These are phyloP conservation scores for Drosophila seguyi DNA, from an alignment of 1,140 invertebrate species.

Conservation along the genomic window DNA sequence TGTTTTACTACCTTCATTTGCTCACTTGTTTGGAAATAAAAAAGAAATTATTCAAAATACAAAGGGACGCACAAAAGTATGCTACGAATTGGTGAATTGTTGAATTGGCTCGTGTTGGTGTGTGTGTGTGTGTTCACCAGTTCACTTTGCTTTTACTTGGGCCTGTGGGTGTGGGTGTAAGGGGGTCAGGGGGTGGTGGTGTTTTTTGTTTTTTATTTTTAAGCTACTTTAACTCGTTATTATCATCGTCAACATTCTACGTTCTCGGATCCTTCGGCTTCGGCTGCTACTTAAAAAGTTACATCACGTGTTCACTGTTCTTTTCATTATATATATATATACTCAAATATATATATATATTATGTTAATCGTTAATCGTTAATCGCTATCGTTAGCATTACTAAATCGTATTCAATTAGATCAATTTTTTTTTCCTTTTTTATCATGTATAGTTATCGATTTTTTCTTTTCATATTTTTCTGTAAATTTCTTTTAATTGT, in stretches of 20 bases:
- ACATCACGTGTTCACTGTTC: conserved; percentile 83
- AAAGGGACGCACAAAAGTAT: conserved; percentile 60
- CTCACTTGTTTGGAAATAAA: conserved; percentile 10
- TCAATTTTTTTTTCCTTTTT: conserved; percentile 41
- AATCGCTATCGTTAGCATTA: conserved; percentile 56
- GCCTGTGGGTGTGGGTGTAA: conserved; percentile 16
- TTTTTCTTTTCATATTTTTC: conserved; percentile 67
- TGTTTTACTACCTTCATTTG: conserved; percentile 43
- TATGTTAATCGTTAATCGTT: conserved; percentile 53
- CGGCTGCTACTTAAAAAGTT: conserved; percentile 77
- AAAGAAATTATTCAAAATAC: background rate
- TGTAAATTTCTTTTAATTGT: conserved; percentile 45
- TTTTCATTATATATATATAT: conserved; percentile 59
- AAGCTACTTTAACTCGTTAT: conserved; percentile 70
- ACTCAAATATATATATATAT: conserved; percentile 13
- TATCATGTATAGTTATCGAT: conserved; percentile 63
- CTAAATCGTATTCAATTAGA: conserved; percentile 65
- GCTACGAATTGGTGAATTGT: conserved; percentile 31
- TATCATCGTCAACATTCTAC: conserved; percentile 66
- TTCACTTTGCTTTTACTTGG: conserved; percentile 67
- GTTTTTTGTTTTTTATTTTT: conserved; percentile 34
- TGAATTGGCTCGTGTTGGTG: conserved; percentile 1
- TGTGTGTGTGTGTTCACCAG: conserved; percentile 31
- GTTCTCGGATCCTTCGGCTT: conserved; percentile 50
- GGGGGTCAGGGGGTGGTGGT: background rate